Evolutionary conservation across 2,113 vertebrate species (phyloP), one percentile per base, ranked within the genome.

Genomic region (Spea bombifrons): DNA sequence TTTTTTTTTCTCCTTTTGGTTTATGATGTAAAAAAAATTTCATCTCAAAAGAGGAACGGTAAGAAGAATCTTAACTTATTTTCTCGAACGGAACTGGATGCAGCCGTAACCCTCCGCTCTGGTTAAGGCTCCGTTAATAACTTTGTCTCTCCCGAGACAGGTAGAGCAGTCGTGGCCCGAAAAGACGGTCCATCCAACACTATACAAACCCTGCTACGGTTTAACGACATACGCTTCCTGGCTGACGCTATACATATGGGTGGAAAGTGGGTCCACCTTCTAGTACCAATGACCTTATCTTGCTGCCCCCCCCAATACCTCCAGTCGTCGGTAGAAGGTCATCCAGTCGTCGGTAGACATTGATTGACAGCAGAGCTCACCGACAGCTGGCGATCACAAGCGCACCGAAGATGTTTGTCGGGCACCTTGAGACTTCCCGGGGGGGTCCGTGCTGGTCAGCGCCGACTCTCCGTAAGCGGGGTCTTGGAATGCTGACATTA

Each of bases 1-100:
- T 53, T 78, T 53, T 78, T 63, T 46, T 70, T 45, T 64, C 45
- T 66, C 9, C 63, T 4, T 61, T 69, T 61, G 44, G 49, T 49
- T 65, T 48, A 64, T 75, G n/a, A 50, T 13, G 46, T 63, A 43
- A 59, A 30, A 30, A 30, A 44, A 16, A 45, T 53, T 71, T 55
- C 46, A 45, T 16, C 8, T 44, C 49, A 15, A 15, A n/a, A 4
- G 7, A 67, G 65, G 5, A 66, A 65, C 57, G 75, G 43, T 67
- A 46, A 67, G 5, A 30, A 57, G 15, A 70, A 49, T 13, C 67
- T 43, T 75, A 71, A 76, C 57, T 65, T 79, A 73, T 73, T 79
- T 65, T 79, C 68, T 66, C 43, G 10, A 30, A 47, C 46, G 44
- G 52, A 47, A 73, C 61, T 73, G 50, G 52, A 15, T 53, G 45